Evolutionary conservation across 2,888 invertebrate species (phyloP), one percentile per base, ranked within the genome.

Genomic region (Gandaritis pyraliata): DNA sequence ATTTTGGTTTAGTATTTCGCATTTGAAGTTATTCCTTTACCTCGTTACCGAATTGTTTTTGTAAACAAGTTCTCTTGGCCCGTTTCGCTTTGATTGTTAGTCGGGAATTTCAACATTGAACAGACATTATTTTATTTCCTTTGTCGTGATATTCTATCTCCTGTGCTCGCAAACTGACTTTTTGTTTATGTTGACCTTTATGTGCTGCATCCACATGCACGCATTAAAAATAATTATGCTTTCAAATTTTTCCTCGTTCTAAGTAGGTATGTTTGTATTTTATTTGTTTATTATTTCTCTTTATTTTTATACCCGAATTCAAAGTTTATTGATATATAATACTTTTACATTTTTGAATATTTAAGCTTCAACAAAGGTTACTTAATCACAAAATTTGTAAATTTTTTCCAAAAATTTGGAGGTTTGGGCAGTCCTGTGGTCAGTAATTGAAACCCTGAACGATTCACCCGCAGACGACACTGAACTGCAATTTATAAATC

Each of bases 41-140:
- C 83, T 80, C 75, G 78, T 82, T 80, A 78, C 79, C 59, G 72
- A 77, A 84, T 83, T 84, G 80, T 85, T 86, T 83, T 77, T 72
- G 78, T 76, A 78, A 85, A 82, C 84, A 85, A 76, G 68, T 78
- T 77, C 75, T 76, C 72, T 73, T 72, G 71, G 64, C 55, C 59
- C 68, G 68, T 73, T 75, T 49, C 49, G 58, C 55, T 68, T 55
- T 64, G 65, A 66, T 65, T 72, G 68, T 69, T 69, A 59, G 64
- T 71, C 68, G 51, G 58, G 63, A 69, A 60, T 66, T 63, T 61
- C 23, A 61, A 58, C 61, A 62, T 61, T 66, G 61, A 66, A 68
- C 50, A 72, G 67, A 69, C 64, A 67, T 67, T 69, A 64, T 66
- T 48, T 65, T 66, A 58, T 70, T 64, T 67, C 49, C 61, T 52